phyloP scores from a whole-genome alignment of 2,797 vertebrate genomes.

The Cyclopterus lumpus region DNA sequence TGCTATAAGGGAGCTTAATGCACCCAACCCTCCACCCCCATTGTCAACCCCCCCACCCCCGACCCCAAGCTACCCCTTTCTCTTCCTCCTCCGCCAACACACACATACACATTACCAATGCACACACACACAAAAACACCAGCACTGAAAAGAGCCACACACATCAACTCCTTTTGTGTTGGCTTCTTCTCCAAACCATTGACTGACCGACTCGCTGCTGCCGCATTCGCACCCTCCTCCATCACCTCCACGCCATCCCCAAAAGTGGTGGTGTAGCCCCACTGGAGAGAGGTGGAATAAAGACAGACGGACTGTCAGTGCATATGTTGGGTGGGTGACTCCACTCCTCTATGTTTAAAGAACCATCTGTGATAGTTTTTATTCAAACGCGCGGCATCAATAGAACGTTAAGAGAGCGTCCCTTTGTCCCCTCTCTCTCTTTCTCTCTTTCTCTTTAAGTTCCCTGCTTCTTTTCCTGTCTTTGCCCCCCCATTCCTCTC shows the following conservation, averaged over 20 bases:
- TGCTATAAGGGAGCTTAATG: conserved; percentile 84
- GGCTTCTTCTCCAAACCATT: conserved; percentile 76
- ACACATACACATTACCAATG: conserved; percentile 47
- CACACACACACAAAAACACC: conserved; percentile 83
- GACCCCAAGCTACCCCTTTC: conserved; percentile 54
- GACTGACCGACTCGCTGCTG: conserved; percentile 66
- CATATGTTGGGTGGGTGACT: conserved; percentile 58
- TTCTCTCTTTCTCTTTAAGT: background rate
- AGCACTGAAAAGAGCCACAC: conserved; percentile 92
- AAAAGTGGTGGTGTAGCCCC: conserved; percentile 53
- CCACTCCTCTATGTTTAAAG: conserved; percentile 59
- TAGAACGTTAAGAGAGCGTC: conserved; percentile 27
- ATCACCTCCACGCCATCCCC: conserved; percentile 25
- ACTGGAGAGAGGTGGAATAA: conserved; percentile 30
- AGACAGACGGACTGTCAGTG: conserved; percentile 61
- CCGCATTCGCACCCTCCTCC: conserved; percentile 59
- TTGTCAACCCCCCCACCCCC: conserved; percentile 76
- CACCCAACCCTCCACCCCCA: conserved; percentile 75
- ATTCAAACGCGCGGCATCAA: conserved; percentile 38
- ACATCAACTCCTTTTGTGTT: conserved; percentile 94
- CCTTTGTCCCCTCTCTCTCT: conserved; percentile 27
- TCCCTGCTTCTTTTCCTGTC: background rate
- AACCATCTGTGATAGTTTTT: conserved; percentile 68
- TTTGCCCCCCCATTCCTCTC: conserved; percentile 9
- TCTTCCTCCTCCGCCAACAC: conserved; percentile 5